These are phyloP conservation scores for Heliconius hewitsoni DNA, from an alignment of 1,140 invertebrate species.

Conservation along the genomic window DNA sequence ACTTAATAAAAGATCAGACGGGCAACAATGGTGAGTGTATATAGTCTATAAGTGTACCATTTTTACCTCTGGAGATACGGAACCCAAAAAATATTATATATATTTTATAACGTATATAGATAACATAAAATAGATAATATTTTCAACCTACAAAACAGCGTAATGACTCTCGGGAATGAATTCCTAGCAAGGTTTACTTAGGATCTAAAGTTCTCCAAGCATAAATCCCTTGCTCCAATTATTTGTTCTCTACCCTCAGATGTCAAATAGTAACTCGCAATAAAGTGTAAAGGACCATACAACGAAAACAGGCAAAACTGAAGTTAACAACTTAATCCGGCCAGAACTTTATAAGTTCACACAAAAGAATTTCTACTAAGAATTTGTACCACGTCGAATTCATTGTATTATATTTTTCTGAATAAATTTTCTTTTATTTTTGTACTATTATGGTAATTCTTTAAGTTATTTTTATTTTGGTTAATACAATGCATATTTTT, in stretches of 20 bases:
- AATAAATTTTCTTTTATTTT: background rate
- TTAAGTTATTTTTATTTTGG: too few species aligned
- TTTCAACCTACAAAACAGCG: conserved; percentile 19
- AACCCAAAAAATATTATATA: too few species aligned
- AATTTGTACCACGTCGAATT: background rate
- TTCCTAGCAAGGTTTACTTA: conserved; percentile 66
- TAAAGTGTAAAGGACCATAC: conserved; percentile 36
- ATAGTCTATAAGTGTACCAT: too few species aligned
- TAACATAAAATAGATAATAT: conserved; percentile 9
- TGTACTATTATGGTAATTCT: background rate
- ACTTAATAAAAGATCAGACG: too few species aligned
- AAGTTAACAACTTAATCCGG: conserved; percentile 15
- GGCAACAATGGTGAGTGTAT: too few species aligned
- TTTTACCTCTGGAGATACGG: too few species aligned
- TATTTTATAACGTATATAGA: background rate
- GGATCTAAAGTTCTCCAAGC: conserved; percentile 66
- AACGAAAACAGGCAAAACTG: conserved; percentile 31
- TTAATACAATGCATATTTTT: too few species aligned
- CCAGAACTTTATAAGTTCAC: background rate
- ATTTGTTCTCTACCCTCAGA: conserved; percentile 61
- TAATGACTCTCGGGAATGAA: conserved; percentile 44
- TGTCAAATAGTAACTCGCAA: conserved; percentile 40
- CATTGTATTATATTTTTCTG: background rate
- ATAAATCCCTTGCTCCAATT: conserved; percentile 64
- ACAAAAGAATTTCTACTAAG: conserved; percentile 11